Percentiles rank a stretch among this genome's conserved stretches.
Conservation (phyloP, 2,888 invertebrate genomes). For the Drosophila testacea region DNA sequence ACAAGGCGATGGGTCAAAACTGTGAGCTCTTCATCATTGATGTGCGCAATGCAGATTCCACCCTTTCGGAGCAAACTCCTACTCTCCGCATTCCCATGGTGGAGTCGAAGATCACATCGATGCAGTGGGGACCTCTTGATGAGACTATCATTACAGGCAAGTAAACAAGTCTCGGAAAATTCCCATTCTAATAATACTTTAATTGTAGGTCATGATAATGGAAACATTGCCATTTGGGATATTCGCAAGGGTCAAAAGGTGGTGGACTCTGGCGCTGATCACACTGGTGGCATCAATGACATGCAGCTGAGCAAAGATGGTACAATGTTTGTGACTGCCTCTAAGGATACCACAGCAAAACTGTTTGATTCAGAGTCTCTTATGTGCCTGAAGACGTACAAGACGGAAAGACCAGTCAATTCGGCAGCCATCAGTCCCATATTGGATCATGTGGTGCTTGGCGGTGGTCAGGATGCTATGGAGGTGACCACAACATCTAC, state of each 20-base stretch:
- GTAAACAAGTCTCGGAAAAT: neutral
- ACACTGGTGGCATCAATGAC: conserved; percentile 95
- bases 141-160: conserved; percentile 93
- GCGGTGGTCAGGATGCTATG: conserved; percentile 99
- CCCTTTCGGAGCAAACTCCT: conserved; percentile 89
- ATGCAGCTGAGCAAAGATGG: conserved; percentile 97
- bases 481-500: conserved; percentile 98
- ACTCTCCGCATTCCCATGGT: conserved; percentile 92
- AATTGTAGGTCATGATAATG: conserved; percentile 92
- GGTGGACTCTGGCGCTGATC: conserved; percentile 91
- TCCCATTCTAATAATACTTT: neutral
- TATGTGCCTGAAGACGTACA: conserved; percentile 96
- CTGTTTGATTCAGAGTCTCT: conserved; percentile 96
- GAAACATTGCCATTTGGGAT: conserved; percentile 97
- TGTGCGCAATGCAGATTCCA: conserved; percentile 91
- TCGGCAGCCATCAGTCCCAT: conserved; percentile 98
- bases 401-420: conserved; percentile 98
- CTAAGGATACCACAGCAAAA: conserved; percentile 98
- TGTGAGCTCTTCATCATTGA: conserved; percentile 96
- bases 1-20: conserved; percentile 95
- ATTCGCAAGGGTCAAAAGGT: conserved; percentile 93
- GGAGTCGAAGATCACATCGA: conserved; percentile 94
- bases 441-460: conserved; percentile 97
- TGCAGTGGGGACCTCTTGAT: conserved; percentile 97
- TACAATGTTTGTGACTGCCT: conserved; percentile 98